These are phyloP conservation scores for Progne subis DNA, from an alignment of 2,113 vertebrate species.

Conservation along the genomic window DNA sequence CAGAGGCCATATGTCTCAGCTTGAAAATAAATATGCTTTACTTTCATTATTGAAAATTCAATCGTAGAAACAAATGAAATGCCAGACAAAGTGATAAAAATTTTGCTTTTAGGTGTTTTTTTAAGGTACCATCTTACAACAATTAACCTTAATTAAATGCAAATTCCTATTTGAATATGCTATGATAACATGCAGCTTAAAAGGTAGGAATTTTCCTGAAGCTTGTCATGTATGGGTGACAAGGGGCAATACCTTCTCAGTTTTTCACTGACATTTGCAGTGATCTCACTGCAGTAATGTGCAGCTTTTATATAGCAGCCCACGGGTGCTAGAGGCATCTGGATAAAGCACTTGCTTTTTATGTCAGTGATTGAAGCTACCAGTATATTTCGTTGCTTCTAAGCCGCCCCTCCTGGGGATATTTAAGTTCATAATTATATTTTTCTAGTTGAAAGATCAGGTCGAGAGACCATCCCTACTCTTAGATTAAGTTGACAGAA, in stretches of 20 bases:
- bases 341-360: not conserved
- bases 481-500: not conserved
- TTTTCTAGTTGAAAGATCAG: slow-evolving; percentile 2
- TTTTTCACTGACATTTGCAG: not conserved
- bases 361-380: not conserved
- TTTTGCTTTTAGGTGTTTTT: not conserved
- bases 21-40: not conserved
- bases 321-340: not conserved
- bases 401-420: not conserved
- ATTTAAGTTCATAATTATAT: not conserved
- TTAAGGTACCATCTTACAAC: not conserved
- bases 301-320: not conserved
- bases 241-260: not conserved
- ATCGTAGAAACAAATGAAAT: not conserved
- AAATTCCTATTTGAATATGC: not conserved
- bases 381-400: not conserved
- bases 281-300: not conserved
- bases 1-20: too few species aligned
- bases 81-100: not conserved
- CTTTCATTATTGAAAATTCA: not conserved
- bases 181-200: not conserved
- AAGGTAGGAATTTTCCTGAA: not conserved
- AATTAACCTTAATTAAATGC: not conserved
- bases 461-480: slow-evolving; percentile 5
- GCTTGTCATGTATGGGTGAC: not conserved